phyloP scores from a whole-genome alignment of 2,888 invertebrate genomes.

The Lamellibrachia satsuma region DNA sequence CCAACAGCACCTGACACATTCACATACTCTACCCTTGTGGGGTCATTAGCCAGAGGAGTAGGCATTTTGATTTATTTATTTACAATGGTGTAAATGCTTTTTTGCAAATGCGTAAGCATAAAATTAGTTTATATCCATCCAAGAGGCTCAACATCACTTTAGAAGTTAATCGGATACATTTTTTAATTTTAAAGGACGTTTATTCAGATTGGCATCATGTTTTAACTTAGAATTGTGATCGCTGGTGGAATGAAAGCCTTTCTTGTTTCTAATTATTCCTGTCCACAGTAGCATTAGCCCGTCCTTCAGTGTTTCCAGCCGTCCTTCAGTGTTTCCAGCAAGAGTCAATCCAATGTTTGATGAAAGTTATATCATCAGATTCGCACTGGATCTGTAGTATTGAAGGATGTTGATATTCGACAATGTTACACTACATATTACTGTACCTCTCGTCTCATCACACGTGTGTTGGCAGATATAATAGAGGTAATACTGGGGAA shows the following conservation, averaged over 20 bases:
- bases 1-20: not conserved
- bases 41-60: not conserved
- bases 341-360: not conserved
- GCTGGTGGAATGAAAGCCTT: not conserved
- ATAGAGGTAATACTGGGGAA: not conserved
- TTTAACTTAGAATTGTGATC: not conserved
- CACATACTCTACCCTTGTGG: not conserved
- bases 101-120: not conserved
- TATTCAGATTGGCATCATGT: not conserved
- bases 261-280: not conserved
- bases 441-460: not conserved
- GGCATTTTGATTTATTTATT: not conserved
- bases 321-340: not conserved
- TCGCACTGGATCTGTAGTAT: not conserved
- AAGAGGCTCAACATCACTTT: not conserved
- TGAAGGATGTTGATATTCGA: not conserved
- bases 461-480: not conserved
- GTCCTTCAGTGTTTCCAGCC: no score
- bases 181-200: not conserved
- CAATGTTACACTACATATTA: not conserved
- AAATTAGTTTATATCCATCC: not conserved
- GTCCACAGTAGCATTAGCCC: not conserved
- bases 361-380: not conserved
- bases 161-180: not conserved
- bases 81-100: not conserved